These are phyloP conservation scores for Macrostomum lignano DNA, from an alignment of 1,140 invertebrate species.

Conservation along the genomic window DNA sequence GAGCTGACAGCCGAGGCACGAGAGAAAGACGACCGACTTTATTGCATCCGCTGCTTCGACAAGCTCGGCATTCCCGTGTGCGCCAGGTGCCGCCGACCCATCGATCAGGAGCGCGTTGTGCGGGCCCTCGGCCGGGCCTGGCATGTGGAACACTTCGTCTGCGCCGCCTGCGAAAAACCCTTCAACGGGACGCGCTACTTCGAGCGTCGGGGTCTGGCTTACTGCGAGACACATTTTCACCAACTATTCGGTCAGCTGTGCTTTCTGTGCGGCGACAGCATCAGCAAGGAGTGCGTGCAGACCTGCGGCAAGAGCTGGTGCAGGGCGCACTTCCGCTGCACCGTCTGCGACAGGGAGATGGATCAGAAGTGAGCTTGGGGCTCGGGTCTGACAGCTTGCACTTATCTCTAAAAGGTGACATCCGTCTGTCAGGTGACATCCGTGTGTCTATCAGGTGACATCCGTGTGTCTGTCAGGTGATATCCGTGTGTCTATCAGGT, in stretches of 20 bases:
- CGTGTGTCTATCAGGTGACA: too few relatives aligned
- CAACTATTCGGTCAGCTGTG: slow-evolving; percentile 89
- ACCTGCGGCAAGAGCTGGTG: slow-evolving; percentile 99
- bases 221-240: slow-evolving; percentile 97
- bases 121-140: slow-evolving; percentile 93
- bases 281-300: slow-evolving; percentile 87
- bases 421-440: too few relatives aligned
- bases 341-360: slow-evolving; percentile 82
- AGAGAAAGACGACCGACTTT: slow-evolving; percentile 76
- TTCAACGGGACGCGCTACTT: slow-evolving; percentile 95
- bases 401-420: too few relatives aligned
- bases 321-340: slow-evolving; percentile 91
- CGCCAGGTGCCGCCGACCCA: slow-evolving; percentile 66
- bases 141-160: slow-evolving; percentile 99
- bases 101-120: slow-evolving; percentile 78
- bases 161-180: slow-evolving; percentile 95
- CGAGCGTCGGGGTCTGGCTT: slow-evolving; percentile 88
- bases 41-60: slow-evolving; percentile 86
- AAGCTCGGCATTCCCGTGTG: slow-evolving; percentile 90
- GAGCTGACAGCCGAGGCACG: slow-evolving; percentile 50
- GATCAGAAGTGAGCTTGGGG: slow-evolving; percentile 54
- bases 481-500: too few relatives aligned
- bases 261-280: slow-evolving; percentile 91
- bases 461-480: too few relatives aligned
- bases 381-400: too few relatives aligned